Evolutionary conservation across 2,797 vertebrate genomes (phyloP).

Genomic region (Etheostoma nigrum): DNA sequence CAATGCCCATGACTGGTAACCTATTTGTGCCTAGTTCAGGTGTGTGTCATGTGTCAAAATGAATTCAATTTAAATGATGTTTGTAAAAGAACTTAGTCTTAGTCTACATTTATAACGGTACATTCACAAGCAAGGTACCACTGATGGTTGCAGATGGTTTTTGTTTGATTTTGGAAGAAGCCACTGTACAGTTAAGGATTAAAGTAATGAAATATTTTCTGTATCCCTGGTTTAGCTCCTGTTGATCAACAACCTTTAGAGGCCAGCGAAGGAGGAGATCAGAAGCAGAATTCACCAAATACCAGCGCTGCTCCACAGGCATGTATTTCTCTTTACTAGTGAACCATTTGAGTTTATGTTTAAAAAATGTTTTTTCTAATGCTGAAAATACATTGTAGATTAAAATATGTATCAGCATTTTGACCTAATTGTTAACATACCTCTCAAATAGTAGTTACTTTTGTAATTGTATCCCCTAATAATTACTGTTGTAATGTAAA

Average conservation of each 20-base stretch:
- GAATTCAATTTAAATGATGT: background rate
- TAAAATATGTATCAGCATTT: background rate
- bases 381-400: background rate
- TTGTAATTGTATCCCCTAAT: too few species aligned
- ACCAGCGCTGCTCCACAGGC: constrained; percentile 76
- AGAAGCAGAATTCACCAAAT: constrained; percentile 78
- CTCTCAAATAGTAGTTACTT: background rate
- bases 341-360: background rate
- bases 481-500: background rate
- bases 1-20: constrained; percentile 91
- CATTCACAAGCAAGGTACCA: background rate
- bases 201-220: background rate
- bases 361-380: background rate
- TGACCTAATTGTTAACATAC: background rate
- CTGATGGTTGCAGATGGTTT: background rate
- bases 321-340: background rate
- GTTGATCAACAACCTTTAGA: constrained; percentile 87
- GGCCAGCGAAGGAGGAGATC: constrained; percentile 78
- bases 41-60: constrained; percentile 33
- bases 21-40: constrained; percentile 87
- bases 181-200: background rate
- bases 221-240: constrained; percentile 73
- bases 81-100: background rate
- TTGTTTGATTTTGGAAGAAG: background rate
- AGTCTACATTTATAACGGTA: background rate